These are phyloP conservation scores for Nipponia nippon DNA, from an alignment of 2,113 vertebrate genomes.

Conservation along the genomic window DNA sequence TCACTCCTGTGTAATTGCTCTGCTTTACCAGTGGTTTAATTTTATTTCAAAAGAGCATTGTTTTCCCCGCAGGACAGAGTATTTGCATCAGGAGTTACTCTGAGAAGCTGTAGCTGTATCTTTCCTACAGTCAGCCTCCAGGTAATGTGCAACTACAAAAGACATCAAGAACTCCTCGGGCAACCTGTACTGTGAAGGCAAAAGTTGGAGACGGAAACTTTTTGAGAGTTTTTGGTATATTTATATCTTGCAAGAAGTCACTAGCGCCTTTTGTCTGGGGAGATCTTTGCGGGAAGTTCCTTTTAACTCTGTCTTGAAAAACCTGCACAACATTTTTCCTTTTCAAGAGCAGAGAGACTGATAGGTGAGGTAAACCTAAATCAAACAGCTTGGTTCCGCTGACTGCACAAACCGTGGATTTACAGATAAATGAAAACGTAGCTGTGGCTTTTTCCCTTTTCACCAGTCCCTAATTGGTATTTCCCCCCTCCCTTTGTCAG, in stretches of 20 bases:
- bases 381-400: neutral
- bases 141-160: neutral
- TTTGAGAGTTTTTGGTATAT: neutral
- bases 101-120: neutral
- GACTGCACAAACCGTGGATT: neutral
- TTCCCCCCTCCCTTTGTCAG: neutral
- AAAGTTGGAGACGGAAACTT: slow-evolving; percentile 6
- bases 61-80: neutral
- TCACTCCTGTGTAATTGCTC: neutral
- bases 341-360: neutral
- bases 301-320: neutral
- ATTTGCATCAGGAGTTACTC: neutral
- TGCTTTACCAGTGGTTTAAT: neutral
- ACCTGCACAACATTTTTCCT: neutral
- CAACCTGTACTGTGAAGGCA: neutral
- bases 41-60: neutral
- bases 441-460: neutral
- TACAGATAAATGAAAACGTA: neutral
- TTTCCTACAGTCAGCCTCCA: neutral
- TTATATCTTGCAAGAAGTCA: neutral
- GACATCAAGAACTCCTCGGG: neutral
- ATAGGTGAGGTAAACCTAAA: neutral
- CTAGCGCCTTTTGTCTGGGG: neutral
- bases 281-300: neutral
- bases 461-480: neutral